A percentile compares a stretch with the other conserved stretches of the same genome.
Conservation (phyloP, 2,888 invertebrate species). For the Caenorhabditis japonica region DNA sequence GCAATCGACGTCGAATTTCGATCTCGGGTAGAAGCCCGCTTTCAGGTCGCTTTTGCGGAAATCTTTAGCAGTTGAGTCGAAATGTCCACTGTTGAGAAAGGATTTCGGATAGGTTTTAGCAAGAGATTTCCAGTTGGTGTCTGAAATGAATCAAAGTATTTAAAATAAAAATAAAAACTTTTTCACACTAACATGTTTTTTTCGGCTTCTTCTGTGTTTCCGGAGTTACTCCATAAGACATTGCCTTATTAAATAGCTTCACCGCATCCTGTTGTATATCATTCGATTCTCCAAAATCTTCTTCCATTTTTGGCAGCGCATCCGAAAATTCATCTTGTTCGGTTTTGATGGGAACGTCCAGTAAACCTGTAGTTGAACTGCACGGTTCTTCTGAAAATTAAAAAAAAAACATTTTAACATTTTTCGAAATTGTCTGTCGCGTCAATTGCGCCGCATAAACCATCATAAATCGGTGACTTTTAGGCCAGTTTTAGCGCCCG, state of each 20-base stretch:
- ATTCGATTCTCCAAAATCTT: not conserved
- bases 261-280: slow-evolving; percentile 16
- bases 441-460: too few relatives aligned
- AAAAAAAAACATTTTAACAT: too few relatives aligned
- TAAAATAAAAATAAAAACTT: not conserved
- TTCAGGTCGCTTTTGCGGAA: slow-evolving; percentile 1
- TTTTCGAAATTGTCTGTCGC: too few relatives aligned
- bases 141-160: not conserved
- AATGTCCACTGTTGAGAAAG: too few relatives aligned
- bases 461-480: too few relatives aligned
- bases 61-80: not conserved
- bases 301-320: slow-evolving; percentile 19
- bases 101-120: not conserved
- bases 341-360: slow-evolving; percentile 15
- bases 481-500: too few relatives aligned
- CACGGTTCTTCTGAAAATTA: not conserved
- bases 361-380: slow-evolving; percentile 8
- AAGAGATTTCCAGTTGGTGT: not conserved
- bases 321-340: slow-evolving; percentile 27
- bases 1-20: slow-evolving; percentile 4
- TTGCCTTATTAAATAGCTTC: slow-evolving; percentile 36
- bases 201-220: not conserved
- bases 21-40: slow-evolving; percentile 1
- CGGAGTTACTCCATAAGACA: slow-evolving; percentile 18
- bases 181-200: slow-evolving; percentile 14